Conservation (phyloP, 2,888 invertebrate genomes). For the Dicycla oo region DNA sequence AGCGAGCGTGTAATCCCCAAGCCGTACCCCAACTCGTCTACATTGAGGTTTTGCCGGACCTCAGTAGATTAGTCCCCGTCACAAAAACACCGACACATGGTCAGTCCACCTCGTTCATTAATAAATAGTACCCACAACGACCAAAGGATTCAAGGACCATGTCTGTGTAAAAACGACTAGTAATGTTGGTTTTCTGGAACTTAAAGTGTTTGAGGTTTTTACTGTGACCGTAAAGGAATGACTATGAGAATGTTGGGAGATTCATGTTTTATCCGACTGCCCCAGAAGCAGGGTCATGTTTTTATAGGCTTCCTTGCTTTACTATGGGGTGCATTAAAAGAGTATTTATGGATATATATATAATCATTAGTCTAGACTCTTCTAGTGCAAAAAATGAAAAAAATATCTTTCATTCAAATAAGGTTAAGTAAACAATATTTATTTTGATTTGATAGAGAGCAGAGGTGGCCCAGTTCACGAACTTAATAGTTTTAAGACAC, state of each 20-base stretch:
- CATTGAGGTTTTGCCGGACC: conserved; percentile 54
- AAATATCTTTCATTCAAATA: not conserved
- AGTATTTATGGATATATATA: not conserved
- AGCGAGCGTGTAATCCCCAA: not conserved
- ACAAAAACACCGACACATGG: conserved; percentile 68
- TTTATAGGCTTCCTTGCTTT: not conserved
- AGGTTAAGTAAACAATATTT: not conserved
- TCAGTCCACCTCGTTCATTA: conserved; percentile 49
- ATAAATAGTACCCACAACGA: conserved; percentile 53
- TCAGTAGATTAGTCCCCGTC: conserved; percentile 66
- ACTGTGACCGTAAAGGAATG: conserved; percentile 11
- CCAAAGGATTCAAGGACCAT: conserved; percentile 15
- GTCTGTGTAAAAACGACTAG: conserved; percentile 32
- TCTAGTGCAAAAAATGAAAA: not conserved
- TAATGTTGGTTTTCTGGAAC: conserved; percentile 17
- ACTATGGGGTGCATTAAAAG: not conserved
- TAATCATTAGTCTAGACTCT: no score
- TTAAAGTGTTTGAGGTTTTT: conserved; percentile 24
- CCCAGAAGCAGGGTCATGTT: not conserved
- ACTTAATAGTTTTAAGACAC: not conserved
- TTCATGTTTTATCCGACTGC: not conserved
- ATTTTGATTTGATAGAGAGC: not conserved
- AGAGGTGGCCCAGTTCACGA: not conserved
- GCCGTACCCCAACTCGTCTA: conserved; percentile 6
- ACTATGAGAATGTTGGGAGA: not conserved